phyloP scores from a whole-genome alignment of 2,113 vertebrate species.

The Pituophis catenifer region DNA sequence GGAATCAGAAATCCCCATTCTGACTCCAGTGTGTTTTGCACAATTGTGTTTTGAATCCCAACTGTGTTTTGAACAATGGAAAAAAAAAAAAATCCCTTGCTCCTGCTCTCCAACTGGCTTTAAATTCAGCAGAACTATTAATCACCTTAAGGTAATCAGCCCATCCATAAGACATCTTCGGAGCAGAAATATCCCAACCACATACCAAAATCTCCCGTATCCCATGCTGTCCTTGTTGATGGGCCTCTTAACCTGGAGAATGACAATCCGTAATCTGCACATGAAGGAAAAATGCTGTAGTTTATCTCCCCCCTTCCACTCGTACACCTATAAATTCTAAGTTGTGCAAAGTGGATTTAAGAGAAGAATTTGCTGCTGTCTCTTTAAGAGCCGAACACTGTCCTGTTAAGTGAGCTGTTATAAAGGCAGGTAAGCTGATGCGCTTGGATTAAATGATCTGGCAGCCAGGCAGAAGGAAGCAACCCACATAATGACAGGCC shows the following conservation, averaged over 20 bases:
- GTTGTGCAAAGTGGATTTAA: background rate
- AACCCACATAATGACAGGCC: constrained; percentile 78
- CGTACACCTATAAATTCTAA: background rate
- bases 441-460: constrained; percentile 9
- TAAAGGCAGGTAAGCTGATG: constrained; percentile 63
- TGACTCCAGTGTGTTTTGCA: background rate
- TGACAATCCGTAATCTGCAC: background rate
- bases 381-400: constrained; percentile 74
- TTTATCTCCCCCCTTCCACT: background rate
- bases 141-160: background rate
- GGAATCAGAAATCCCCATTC: background rate
- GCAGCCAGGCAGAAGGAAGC: constrained; percentile 35
- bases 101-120: background rate
- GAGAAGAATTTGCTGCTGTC: constrained; percentile 41
- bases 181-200: background rate
- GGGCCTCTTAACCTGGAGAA: background rate
- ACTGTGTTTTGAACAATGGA: background rate
- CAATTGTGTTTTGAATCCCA: background rate
- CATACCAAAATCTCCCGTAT: background rate
- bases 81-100: background rate
- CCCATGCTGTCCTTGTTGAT: background rate
- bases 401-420: constrained; percentile 41
- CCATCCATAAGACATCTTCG: background rate
- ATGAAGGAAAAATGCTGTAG: background rate
- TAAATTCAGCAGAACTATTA: background rate